Percentiles rank a stretch among this genome's conserved stretches.
These are phyloP conservation scores for Amphiprion percula DNA, from an alignment of 2,113 vertebrate genomes.

Conservation along the genomic window DNA sequence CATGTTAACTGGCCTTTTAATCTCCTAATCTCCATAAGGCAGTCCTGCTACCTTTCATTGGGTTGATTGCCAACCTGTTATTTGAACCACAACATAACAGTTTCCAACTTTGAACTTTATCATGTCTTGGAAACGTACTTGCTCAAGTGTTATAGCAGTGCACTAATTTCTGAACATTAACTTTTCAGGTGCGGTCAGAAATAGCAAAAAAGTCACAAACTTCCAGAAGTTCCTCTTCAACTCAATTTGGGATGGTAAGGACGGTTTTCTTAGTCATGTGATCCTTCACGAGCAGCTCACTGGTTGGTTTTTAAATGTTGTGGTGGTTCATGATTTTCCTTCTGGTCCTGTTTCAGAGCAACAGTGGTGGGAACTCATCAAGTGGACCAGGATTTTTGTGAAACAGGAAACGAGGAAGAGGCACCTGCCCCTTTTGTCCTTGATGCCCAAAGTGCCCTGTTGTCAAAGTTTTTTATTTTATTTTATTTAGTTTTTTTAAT, in stretches of 20 bases:
- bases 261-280: background rate
- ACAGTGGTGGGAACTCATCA: constrained; percentile 30
- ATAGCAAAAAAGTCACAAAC: background rate
- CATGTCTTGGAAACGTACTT: background rate
- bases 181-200: constrained; percentile 60
- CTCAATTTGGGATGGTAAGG: constrained; percentile 45
- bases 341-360: constrained; percentile 47
- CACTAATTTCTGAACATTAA: background rate
- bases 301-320: background rate
- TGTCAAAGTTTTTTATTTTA: too few species aligned
- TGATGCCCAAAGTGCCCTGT: too few species aligned
- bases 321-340: background rate
- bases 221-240: background rate
- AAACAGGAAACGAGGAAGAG: constrained; percentile 29
- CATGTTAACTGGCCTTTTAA: too few species aligned
- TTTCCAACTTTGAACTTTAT: background rate
- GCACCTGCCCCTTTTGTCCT: too few species aligned
- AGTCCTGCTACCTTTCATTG: too few species aligned
- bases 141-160: background rate
- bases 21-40: too few species aligned
- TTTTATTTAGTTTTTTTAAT: too few species aligned
- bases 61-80: too few species aligned
- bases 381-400: constrained; percentile 32
- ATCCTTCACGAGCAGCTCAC: too few species aligned
- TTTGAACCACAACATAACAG: background rate